Evolutionary conservation across 2,113 vertebrate genomes (phyloP).

Genomic region (Sapajus apella): DNA sequence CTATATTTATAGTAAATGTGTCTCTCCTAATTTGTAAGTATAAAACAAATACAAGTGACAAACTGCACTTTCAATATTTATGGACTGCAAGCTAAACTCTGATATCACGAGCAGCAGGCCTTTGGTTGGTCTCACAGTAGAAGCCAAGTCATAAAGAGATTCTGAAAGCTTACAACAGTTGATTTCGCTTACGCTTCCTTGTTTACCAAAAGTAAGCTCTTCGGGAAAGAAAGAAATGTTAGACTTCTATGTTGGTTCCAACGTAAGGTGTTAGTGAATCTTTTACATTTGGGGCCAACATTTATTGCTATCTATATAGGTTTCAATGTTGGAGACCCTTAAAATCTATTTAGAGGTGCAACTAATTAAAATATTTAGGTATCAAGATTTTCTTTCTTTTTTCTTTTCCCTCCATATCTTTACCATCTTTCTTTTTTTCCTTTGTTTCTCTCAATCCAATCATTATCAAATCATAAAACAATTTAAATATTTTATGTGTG

Average conservation of each 20-base stretch:
- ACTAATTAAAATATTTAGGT: conserved; percentile 58
- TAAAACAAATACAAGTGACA: conserved; percentile 75
- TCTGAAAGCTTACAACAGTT: conserved; percentile 51
- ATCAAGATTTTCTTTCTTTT: not conserved
- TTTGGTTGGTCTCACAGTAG: not conserved
- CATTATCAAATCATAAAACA: conserved; percentile 62
- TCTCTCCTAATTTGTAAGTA: conserved; percentile 73
- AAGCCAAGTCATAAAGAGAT: conserved; percentile 51
- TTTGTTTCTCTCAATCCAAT: conserved; percentile 54
- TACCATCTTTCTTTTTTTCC: not conserved
- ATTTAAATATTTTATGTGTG: conserved; percentile 37
- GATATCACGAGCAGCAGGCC: not conserved
- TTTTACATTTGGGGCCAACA: conserved; percentile 58
- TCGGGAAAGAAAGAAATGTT: conserved; percentile 62
- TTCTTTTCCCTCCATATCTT: not conserved
- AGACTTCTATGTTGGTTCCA: conserved; percentile 36
- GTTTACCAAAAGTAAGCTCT: conserved; percentile 65
- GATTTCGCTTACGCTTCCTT: conserved; percentile 59
- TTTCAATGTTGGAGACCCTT: conserved; percentile 70
- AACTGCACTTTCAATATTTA: conserved; percentile 68
- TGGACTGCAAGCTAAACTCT: conserved; percentile 58
- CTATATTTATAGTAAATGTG: conserved; percentile 75
- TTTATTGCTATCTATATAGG: conserved; percentile 57
- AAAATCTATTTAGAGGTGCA: conserved; percentile 56
- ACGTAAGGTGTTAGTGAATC: conserved; percentile 39